phyloP scores from a whole-genome alignment of 2,113 vertebrate genomes.

The Ceuthmochares aereus region DNA sequence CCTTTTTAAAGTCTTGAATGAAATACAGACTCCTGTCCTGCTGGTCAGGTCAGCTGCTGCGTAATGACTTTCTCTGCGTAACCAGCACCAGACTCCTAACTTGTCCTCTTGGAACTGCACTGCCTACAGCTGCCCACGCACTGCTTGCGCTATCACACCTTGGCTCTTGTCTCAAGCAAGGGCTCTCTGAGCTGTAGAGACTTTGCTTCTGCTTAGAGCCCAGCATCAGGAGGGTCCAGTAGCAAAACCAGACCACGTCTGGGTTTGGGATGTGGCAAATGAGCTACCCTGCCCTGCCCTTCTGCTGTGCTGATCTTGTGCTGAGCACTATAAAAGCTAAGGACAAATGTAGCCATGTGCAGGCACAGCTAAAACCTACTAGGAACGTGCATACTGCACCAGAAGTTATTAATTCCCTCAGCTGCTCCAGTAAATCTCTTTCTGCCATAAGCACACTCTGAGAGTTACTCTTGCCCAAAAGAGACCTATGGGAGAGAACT shows the following conservation, averaged over 20 bases:
- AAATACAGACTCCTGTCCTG: background rate
- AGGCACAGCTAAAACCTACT: background rate
- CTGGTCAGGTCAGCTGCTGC: background rate
- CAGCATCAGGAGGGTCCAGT: background rate
- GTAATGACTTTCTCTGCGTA: background rate
- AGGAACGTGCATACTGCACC: background rate
- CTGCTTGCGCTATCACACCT: rapidly evolving
- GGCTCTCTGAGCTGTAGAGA: background rate
- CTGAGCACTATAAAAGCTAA: background rate
- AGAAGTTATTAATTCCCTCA: background rate
- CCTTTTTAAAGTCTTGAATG: background rate
- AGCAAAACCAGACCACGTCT: background rate
- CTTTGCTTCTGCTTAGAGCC: background rate
- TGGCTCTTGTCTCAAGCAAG: background rate
- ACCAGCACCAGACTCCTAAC: background rate
- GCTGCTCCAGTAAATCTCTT: background rate
- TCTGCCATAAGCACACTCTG: background rate
- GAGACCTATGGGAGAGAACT: constrained; percentile 1
- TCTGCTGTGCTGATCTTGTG: background rate
- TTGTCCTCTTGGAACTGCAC: background rate
- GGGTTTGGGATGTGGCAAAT: background rate
- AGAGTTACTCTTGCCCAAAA: background rate
- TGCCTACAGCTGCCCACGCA: background rate
- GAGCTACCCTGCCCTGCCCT: background rate
- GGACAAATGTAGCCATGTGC: background rate